Percentiles rank a stretch among this genome's conserved stretches.
phyloP scores from a whole-genome alignment of 2,797 vertebrate species.

The Geotrypetes seraphini region DNA sequence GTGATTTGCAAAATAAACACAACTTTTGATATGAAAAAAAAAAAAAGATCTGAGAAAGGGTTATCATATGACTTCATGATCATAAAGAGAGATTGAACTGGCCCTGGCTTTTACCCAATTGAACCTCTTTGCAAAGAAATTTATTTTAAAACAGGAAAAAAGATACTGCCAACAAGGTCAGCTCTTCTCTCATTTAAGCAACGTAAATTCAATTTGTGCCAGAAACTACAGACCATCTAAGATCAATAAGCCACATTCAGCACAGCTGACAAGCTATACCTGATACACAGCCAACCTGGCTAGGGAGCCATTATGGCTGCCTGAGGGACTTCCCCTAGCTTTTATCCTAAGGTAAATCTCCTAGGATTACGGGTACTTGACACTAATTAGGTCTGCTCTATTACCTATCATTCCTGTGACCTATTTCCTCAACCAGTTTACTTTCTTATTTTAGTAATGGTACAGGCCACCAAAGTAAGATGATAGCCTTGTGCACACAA shows the following conservation, averaged over 20 bases:
- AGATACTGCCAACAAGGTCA: conserved; percentile 50
- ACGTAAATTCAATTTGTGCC: conserved; percentile 63
- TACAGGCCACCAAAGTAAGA: conserved; percentile 53
- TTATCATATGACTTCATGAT: too few species aligned
- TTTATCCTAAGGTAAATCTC: conserved; percentile 75
- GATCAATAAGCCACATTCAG: conserved; percentile 80
- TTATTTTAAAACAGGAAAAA: conserved; percentile 35
- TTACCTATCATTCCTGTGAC: conserved; percentile 66
- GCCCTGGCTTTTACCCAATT: too few species aligned
- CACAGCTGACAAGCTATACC: conserved; percentile 66
- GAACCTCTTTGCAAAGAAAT: conserved; percentile 15
- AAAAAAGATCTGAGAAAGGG: too few species aligned
- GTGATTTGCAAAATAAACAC: conserved; percentile 1
- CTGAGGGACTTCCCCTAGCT: conserved; percentile 63
- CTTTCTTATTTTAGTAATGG: conserved; percentile 41
- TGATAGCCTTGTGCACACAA: conserved; percentile 45
- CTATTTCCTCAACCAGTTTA: conserved; percentile 48
- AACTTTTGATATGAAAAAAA: not conserved
- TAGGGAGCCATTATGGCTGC: conserved; percentile 59
- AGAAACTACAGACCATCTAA: conserved; percentile 40
- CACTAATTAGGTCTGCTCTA: conserved; percentile 84
- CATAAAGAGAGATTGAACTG: too few species aligned
- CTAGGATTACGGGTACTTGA: conserved; percentile 92
- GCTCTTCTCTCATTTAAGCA: conserved; percentile 37
- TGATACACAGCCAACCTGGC: conserved; percentile 68